Base-by-base conservation (phyloP, 1,140 invertebrate species). In the Phenacoccus solenopsis region DNA sequence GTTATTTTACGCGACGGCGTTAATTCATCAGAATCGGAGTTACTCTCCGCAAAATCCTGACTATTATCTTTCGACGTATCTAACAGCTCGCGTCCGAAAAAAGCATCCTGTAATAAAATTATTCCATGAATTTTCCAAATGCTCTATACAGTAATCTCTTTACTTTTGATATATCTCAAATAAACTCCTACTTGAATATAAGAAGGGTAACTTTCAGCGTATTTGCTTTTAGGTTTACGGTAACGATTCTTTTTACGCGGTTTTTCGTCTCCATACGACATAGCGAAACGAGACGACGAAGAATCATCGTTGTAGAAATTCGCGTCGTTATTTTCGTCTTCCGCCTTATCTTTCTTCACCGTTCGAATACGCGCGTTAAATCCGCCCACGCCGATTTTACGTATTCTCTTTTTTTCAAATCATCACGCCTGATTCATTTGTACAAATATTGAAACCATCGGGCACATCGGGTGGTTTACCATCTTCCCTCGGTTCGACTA, bases 321-420 rank as follows among this genome's bases (percentile, higher is more conserved):
- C 4, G 38, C 20, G 13, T 49, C 38, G n/a, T n/a, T n/a, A n/a
- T n/a, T n/a, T 5, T 49, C 38, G 16, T 71, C 70, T 13, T 71
- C 70, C 22, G 68, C 70, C 59, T 85, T 84, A 27, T 85, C 83
- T 72, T 85, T 82, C 77, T 81, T 78, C 5, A 84, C 82, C 13
- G 85, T 85, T 61, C 90, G 79, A 56, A 88, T 84, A 73, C 91
- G 84, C 4, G 93, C 93, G 71, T 89, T 84, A 78, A 98, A 98
- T 0, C 96, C 96, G 30, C 96, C 96, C 72, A 98, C 94, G 16
- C 95, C 87, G 16, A 96, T 79, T 81, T 95, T 95, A 64, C 94
- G 82, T 75, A 93, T 90, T 57, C 93, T 82, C 94, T 95, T 67
- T 92, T 85, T 67, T 91, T 82, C 70, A 93, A 77, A 93, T 85